Percentiles rank a stretch among this genome's conserved stretches.
phyloP scores from a whole-genome alignment of 2,888 invertebrate species.

The Pandemis heparana region DNA sequence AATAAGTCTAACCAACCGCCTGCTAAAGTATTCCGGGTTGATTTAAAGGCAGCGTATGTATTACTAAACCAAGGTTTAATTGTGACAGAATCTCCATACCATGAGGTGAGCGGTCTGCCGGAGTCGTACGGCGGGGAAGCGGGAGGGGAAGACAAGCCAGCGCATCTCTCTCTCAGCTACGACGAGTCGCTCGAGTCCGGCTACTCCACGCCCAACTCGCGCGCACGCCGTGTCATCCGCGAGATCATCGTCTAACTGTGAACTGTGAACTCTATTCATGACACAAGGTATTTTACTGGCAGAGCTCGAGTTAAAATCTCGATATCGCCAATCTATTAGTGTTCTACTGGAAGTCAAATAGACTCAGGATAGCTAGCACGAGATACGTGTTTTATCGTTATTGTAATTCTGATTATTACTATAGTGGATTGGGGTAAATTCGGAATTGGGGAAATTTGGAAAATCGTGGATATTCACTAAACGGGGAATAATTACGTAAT shows the following conservation, averaged over 20 bases:
- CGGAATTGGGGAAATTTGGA: no score
- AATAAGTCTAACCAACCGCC: no score
- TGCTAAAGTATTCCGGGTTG: no score
- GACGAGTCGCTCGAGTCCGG: slow-evolving; percentile 97
- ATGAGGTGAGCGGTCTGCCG: slow-evolving; percentile 96
- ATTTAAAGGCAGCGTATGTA: no score
- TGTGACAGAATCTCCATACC: slow-evolving; percentile 94
- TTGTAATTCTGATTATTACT: neutral
- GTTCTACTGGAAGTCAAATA: neutral
- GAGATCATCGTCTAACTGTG: slow-evolving; percentile 94
- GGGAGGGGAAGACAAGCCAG: slow-evolving; percentile 93
- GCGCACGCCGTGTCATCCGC: slow-evolving; percentile 95
- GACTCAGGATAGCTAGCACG: neutral
- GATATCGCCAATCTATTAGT: neutral
- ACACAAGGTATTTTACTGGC: neutral
- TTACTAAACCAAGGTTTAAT: neutral
- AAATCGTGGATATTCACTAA: no score
- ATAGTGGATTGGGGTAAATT: neutral
- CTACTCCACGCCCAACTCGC: slow-evolving; percentile 97
- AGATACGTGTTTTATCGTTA: neutral
- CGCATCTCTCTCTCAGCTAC: slow-evolving; percentile 95
- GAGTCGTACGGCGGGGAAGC: slow-evolving; percentile 93
- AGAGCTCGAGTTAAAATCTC: neutral
- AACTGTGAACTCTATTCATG: neutral
- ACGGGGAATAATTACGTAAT: no score